Evolutionary conservation across 92 coral and sea anemone species (phyloP), one percentile per base, ranked within the genome.

Genomic region (Palythoa grandiflora): DNA sequence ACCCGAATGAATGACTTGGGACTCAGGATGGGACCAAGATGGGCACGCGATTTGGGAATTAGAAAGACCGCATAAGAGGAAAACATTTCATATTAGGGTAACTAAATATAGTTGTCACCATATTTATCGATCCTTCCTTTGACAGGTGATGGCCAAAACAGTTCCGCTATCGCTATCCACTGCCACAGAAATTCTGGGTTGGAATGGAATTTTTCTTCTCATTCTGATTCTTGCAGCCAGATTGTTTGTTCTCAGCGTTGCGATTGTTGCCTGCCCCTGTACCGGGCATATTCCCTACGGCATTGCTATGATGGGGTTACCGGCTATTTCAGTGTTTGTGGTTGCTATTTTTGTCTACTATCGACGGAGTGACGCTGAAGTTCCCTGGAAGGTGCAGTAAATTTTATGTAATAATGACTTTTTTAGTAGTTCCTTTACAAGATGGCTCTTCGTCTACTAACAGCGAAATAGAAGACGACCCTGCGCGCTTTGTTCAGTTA

Each of bases 191-290:
- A 59, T 91, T 6, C 91, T 91, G 71, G 93, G 93, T 20, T 88
- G 93, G 93, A 84, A 91, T 44, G 93, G 93, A 1, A 88, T 77
- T 11, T 91, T 83, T 50, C 80, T 91, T 57, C 55, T 91, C 3
- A 21, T 55, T 36, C 73, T 91, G 9, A 70, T 91, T 20, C 48
- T 91, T 15, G 73, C 77, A 39, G 74, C 88, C 85, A 87, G 44
- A 55, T 55, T 90, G 75, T 91, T 87, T 48, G 75, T 87, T 39
- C 20, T 10, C 52, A 80, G 71, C 37, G 47, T 55, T 19, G 71
- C 15, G 36, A 17, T 44, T 14, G 16, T 0, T 13, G 81, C 77
- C 7, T 91, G 93, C 15, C 93, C 93, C 17, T 91, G 93, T 57
- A 72, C 50, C 55, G 80, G 91, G 86, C 20, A 68, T 44, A 77